Percentiles rank a stretch among this genome's conserved stretches.
Evolutionary conservation across 2,888 invertebrate species (phyloP).

Genomic region (Caenorhabditis zanzibari): DNA sequence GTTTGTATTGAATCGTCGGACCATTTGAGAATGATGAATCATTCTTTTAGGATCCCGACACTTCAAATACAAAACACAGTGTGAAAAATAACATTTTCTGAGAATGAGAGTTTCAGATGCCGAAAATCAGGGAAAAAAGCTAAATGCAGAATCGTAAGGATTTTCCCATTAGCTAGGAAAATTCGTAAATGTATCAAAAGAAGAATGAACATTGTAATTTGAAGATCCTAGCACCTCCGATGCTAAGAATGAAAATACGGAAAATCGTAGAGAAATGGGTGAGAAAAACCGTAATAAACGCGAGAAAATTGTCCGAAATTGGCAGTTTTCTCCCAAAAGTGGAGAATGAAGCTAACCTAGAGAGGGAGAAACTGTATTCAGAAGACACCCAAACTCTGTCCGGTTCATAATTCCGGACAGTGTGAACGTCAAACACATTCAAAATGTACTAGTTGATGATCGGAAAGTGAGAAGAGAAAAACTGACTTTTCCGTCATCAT

Average conservation of each 20-base stretch:
- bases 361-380: not conserved
- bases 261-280: constrained; percentile 1
- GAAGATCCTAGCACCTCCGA: constrained; percentile 1
- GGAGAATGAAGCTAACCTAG: constrained; percentile 34
- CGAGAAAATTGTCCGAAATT: constrained; percentile 46
- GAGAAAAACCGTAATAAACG: constrained; percentile 49
- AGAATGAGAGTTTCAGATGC: too few relatives aligned
- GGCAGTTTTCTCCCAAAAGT: constrained; percentile 24
- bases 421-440: constrained; percentile 19
- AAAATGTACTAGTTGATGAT: constrained; percentile 50
- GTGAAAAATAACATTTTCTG: not conserved
- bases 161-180: not conserved
- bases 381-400: not conserved
- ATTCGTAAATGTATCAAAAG: constrained; percentile 1
- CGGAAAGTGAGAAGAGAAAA: constrained; percentile 14
- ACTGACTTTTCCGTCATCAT: constrained; percentile 46
- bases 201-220: constrained; percentile 29
- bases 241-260: constrained; percentile 3
- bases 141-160: too few relatives aligned
- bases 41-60: constrained; percentile 18
- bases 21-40: constrained; percentile 6
- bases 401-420: constrained; percentile 47
- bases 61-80: not conserved
- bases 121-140: too few relatives aligned
- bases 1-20: constrained; percentile 10